Base-by-base conservation (phyloP, 2,888 invertebrate genomes). In the Steinernema hermaphroditum region DNA sequence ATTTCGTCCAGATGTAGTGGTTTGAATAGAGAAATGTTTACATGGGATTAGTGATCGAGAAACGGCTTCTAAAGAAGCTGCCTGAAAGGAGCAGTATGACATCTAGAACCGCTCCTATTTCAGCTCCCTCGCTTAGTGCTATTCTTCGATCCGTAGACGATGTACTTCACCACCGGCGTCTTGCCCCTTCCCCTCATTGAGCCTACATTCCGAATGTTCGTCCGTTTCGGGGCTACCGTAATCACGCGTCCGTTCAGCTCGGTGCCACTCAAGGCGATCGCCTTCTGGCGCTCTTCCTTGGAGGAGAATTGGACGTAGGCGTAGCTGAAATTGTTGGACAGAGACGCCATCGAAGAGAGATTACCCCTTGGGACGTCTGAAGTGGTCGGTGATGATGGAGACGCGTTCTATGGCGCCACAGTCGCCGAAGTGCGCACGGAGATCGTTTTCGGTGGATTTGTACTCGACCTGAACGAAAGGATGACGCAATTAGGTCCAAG, bases 191-290 rank as follows among this genome's bases (percentile, higher is more conserved):
- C 37, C 12, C 37, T 37, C 37, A 37, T 37, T 37, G 12, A 12
- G 6, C 37, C 37, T 12, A 37, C 12, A 12, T 37, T 37, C 37
- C 37, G 37, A n/a, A 46, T 4, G 46, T 46, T 46, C 46, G 46
- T 46, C 6, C 46, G 46, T 19, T 46, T 46, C 6, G 46, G 46
- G 9, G 46, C 16, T 46, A 46, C 46, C 46, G 46, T 46, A 46
- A 46, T 46, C 46, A n/a, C n/a, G 46, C 46, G 46, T 19, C 46
- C 46, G n/a, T 46, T 46, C n/a, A 46, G 46, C n/a, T 19, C n/a
- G 9, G 46, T 9, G 16, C 46, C 46, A n/a, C 46, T 46, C 46
- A 46, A 4, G 6, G 16, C 46, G 2, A 46, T 9, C 46, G 46
- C 46, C 22, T 16, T 19, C 46, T 16, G 16, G 9, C 6, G n/a